These are phyloP conservation scores for Lepisosteus osseus DNA, from an alignment of 2,113 vertebrate genomes.

Conservation along the genomic window DNA sequence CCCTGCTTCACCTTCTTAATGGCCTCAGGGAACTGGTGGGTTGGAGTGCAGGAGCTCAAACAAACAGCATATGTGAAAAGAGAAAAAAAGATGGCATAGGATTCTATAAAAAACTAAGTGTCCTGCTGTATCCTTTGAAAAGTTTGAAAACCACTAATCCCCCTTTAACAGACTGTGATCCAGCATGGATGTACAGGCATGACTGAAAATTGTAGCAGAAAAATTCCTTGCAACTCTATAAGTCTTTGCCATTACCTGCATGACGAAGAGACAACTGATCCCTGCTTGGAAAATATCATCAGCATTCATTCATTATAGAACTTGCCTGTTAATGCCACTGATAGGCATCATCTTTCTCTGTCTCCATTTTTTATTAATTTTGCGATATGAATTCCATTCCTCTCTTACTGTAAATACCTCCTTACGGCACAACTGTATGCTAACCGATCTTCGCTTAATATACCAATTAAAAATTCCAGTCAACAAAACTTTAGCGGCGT, in stretches of 20 bases:
- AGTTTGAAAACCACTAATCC: too few species aligned
- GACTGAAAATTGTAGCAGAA: too few species aligned
- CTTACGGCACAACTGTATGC: slow-evolving; percentile 11
- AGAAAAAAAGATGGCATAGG: not conserved
- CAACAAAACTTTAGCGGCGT: slow-evolving; percentile 28
- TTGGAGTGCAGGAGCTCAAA: not conserved
- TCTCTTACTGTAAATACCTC: slow-evolving; percentile 5
- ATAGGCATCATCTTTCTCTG: not conserved
- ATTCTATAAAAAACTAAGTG: not conserved
- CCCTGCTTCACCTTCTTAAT: not conserved
- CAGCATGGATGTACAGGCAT: too few species aligned
- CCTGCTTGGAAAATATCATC: too few species aligned
- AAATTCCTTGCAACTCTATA: too few species aligned
- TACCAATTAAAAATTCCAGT: slow-evolving; percentile 35
- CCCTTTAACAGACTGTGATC: too few species aligned
- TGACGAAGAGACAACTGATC: too few species aligned
- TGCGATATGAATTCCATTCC: slow-evolving; percentile 7
- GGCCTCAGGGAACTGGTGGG: not conserved
- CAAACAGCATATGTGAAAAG: not conserved
- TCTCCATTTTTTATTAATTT: not conserved
- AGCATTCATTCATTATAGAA: too few species aligned
- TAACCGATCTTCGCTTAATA: slow-evolving; percentile 14
- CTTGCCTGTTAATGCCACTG: too few species aligned
- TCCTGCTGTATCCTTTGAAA: too few species aligned
- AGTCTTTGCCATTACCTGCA: too few species aligned